These are phyloP conservation scores for Holothuria leucospilota DNA, from an alignment of 53 echinoderm and acorn worm species.

Conservation along the genomic window DNA sequence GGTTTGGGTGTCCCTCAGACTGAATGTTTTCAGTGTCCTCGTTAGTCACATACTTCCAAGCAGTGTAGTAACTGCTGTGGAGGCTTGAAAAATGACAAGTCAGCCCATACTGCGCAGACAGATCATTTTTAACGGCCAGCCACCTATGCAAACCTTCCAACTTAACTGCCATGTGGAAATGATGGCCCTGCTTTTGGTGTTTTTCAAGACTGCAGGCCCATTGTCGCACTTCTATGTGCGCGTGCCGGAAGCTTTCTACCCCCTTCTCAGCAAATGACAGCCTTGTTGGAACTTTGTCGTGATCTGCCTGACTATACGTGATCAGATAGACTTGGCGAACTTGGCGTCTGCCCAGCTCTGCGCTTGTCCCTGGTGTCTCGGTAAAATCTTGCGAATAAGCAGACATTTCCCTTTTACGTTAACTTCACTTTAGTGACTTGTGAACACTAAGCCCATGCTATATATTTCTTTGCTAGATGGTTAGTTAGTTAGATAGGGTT, in stretches of 20 bases:
- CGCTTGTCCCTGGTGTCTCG: slow-evolving; percentile 21
- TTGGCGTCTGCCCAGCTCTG: too few relatives aligned
- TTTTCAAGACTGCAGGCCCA: slow-evolving; percentile 8
- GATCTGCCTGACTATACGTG: slow-evolving; percentile 6
- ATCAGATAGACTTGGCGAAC: slow-evolving; percentile 16
- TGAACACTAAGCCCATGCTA: too few relatives aligned
- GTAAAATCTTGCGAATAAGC: neutral
- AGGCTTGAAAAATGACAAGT: slow-evolving; percentile 1
- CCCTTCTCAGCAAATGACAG: slow-evolving; percentile 1
- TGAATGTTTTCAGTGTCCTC: slow-evolving; percentile 4
- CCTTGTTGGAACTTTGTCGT: neutral
- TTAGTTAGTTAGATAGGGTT: too few relatives aligned
- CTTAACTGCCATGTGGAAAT: slow-evolving; percentile 29
- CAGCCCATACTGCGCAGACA: neutral
- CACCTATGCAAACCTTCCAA: slow-evolving; percentile 16
- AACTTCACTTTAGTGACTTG: too few relatives aligned
- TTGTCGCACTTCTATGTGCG: neutral
- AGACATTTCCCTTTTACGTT: too few relatives aligned
- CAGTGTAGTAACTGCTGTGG: slow-evolving; percentile 23
- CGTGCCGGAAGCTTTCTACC: neutral
- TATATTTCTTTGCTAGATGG: too few relatives aligned
- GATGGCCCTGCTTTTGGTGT: neutral
- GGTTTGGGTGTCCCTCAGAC: neutral
- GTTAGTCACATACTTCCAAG: neutral
- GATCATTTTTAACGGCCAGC: slow-evolving; percentile 1